These are phyloP conservation scores for Pyrgus malvae DNA, from an alignment of 2,888 invertebrate species.

Conservation along the genomic window DNA sequence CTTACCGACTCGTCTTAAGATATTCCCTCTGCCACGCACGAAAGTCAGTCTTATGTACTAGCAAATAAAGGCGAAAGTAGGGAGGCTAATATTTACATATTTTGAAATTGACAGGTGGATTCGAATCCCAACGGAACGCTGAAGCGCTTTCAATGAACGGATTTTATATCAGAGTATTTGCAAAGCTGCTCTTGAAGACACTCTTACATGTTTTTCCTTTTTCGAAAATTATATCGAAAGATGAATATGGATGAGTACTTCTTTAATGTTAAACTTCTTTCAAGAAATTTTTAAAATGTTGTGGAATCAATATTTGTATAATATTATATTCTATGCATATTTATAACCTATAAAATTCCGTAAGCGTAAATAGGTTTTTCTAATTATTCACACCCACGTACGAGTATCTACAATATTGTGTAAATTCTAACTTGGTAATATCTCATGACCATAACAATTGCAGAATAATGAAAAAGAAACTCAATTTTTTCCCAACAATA, in stretches of 20 bases:
- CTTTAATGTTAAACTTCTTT: background rate
- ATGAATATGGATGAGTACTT: background rate
- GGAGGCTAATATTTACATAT: constrained; percentile 2
- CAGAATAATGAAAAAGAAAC: background rate
- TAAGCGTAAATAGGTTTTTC: no score
- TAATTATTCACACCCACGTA: no score
- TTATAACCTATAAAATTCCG: no score
- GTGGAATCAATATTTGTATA: no score
- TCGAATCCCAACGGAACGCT: constrained; percentile 34
- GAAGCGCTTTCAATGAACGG: constrained; percentile 29
- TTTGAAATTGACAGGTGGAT: constrained; percentile 40
- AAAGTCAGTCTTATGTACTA: background rate
- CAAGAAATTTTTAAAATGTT: no score
- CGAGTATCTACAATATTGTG: no score
- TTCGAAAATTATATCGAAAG: constrained; percentile 3
- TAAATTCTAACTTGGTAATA: no score
- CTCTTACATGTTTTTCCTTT: constrained; percentile 26
- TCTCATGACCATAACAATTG: no score
- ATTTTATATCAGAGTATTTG: constrained; percentile 33
- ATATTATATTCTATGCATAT: no score
- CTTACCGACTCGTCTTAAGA: constrained; percentile 3
- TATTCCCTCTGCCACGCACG: background rate
- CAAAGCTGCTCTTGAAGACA: constrained; percentile 10
- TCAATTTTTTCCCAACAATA: background rate
- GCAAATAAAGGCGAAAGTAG: background rate